phyloP scores from a whole-genome alignment of 2,113 vertebrate species.

The Nicator chloris region DNA sequence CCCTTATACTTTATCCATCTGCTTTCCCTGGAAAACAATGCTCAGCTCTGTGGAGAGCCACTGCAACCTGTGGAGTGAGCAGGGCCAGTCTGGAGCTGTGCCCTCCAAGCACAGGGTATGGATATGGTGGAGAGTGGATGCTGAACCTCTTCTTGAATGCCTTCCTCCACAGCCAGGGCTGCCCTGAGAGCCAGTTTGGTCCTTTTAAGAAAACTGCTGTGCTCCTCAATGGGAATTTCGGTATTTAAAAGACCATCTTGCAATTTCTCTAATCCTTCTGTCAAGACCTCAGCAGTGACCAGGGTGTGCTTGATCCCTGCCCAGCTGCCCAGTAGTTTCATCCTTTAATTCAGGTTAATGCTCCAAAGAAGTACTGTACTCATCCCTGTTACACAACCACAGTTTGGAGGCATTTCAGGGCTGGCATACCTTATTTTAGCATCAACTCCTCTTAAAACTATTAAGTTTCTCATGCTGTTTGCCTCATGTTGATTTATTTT shows the following conservation, averaged over 20 bases:
- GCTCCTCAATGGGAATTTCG: background rate
- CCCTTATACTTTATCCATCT: background rate
- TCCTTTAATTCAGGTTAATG: slow-evolving; percentile 58
- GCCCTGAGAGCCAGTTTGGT: background rate
- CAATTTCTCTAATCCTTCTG: background rate
- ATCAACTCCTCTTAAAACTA: background rate
- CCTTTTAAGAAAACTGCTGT: background rate
- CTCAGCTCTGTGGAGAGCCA: background rate
- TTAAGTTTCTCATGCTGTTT: background rate
- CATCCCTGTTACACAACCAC: slow-evolving; percentile 24
- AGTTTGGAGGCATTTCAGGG: background rate
- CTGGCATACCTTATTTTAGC: background rate
- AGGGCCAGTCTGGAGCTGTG: background rate
- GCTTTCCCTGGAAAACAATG: background rate
- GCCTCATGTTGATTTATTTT: background rate
- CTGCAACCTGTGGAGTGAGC: background rate
- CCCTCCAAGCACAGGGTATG: background rate
- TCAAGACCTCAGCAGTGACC: background rate
- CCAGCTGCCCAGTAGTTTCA: background rate
- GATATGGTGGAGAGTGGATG: background rate
- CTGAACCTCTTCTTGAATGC: background rate
- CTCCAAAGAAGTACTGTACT: background rate
- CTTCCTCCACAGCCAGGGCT: rapidly evolving
- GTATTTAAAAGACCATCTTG: background rate
- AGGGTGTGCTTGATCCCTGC: background rate